Base-by-base conservation (phyloP, 1,140 invertebrate species). In the Drepana arcuata region DNA sequence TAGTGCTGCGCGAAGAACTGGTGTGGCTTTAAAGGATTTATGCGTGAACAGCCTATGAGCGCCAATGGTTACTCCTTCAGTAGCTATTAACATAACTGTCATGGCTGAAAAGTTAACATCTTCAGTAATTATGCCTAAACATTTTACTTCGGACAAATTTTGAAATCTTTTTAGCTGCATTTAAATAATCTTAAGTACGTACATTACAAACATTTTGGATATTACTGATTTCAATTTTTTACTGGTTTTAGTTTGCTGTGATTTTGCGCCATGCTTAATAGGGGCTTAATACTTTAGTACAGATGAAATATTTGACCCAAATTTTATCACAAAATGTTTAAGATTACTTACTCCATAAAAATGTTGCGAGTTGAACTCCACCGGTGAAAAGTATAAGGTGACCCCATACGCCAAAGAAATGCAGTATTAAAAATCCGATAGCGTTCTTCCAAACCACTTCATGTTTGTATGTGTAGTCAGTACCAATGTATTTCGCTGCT, bases 1-100 rank as follows among this genome's bases (percentile, higher is more conserved):
- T 1, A 88, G 42, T 9, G 67, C 33, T 0, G 75, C 48, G 49
- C 75, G 77, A 0, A 88, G 41, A 2, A 60, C 29, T 5, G 68
- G 69, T n/a, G 39, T 75, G 2, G 78, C 84, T 59, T 87, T 87
- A 57, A 84, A 88, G 0, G 80, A 64, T 48, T 72, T 86, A 49
- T 89, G 87, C 1, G 85, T 67, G 39, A 73, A 88, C 4, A 82
- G 44, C 29, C 87, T 55, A 46, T 89, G 87, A 11, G 85, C 85
- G 7, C 86, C 87, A 7, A 87, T 71, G 1, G 85, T 86, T 0
- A 87, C 57, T 1, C 83, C 84, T 47, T 81, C 54, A 2, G 64
- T 51, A n/a, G 59, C 41, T 2, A 26, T 10, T 10, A 26, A n/a
- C 2, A 2, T 10, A 6, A 26, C 4, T 10, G 24, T 2, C 6